A percentile compares a stretch with the other conserved stretches of the same genome.
Evolutionary conservation across 1,140 invertebrate species (phyloP).

Genomic region (Penaeus chinensis): DNA sequence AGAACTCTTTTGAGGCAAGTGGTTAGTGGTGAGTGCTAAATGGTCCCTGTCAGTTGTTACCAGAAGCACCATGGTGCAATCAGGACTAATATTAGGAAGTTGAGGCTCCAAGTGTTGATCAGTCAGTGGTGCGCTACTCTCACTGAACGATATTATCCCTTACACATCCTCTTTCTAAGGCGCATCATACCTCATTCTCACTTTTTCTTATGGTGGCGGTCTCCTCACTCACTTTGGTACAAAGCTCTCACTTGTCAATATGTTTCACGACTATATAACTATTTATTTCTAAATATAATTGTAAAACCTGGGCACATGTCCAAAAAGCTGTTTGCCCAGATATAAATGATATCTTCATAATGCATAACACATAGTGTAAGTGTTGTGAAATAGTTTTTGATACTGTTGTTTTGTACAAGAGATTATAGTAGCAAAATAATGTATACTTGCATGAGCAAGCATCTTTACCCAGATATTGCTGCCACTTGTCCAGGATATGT

Average conservation of each 20-base stretch:
- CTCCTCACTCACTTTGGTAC: conserved; percentile 61
- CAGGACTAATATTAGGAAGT: conserved; percentile 55
- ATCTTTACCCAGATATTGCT: conserved; percentile 61
- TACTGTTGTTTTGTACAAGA: conserved; percentile 62
- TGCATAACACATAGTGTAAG: conserved; percentile 61
- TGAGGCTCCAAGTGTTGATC: conserved; percentile 53
- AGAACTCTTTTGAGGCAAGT: conserved; percentile 26
- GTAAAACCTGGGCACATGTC: conserved; percentile 52
- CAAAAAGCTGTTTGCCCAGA: conserved; percentile 54
- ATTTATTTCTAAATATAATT: conserved; percentile 60
- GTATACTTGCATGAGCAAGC: conserved; percentile 58
- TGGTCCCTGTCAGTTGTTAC: conserved; percentile 53
- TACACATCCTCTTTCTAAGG: conserved; percentile 37
- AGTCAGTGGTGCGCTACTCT: conserved; percentile 52
- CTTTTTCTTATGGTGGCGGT: conserved; percentile 59
- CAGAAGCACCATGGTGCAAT: conserved; percentile 58
- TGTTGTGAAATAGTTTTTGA: conserved; percentile 62
- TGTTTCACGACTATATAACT: conserved; percentile 59
- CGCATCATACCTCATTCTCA: conserved; percentile 56
- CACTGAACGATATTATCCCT: conserved; percentile 50
- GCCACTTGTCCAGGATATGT: conserved; percentile 57
- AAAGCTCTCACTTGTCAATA: conserved; percentile 62
- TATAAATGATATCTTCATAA: conserved; percentile 45
- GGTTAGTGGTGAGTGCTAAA: conserved; percentile 41
- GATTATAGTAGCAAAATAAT: conserved; percentile 57